These are phyloP conservation scores for Lochmaea capreae DNA, from an alignment of 2,888 invertebrate species.

Conservation along the genomic window DNA sequence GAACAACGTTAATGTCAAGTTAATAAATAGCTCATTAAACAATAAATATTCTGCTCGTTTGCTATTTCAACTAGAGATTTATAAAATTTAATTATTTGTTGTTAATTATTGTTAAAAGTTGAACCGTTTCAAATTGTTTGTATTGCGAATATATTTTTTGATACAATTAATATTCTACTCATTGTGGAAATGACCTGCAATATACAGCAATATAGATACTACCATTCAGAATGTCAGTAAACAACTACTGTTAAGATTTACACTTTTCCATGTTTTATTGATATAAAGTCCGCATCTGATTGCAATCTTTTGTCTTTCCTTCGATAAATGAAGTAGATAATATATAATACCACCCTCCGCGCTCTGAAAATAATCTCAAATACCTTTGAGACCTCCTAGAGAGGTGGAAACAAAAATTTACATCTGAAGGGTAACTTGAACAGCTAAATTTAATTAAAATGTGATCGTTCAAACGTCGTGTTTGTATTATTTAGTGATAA, in stretches of 20 bases:
- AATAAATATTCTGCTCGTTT: neutral
- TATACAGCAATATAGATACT: too few relatives aligned
- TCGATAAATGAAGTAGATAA: neutral
- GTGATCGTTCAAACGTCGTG: too few relatives aligned
- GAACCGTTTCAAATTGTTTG: too few relatives aligned
- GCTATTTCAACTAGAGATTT: neutral
- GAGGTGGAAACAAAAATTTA: neutral
- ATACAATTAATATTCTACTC: too few relatives aligned
- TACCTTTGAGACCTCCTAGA: too few relatives aligned
- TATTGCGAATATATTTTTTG: too few relatives aligned
- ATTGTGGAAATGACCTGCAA: too few relatives aligned
- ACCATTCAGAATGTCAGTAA: too few relatives aligned
- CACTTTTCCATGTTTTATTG: too few relatives aligned
- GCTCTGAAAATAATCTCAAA: neutral
- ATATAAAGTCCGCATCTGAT: too few relatives aligned
- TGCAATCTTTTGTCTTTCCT: neutral
- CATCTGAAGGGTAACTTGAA: neutral
- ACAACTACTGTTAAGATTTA: too few relatives aligned
- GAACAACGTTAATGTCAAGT: neutral
- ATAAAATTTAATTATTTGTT: neutral
- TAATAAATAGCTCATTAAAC: slow-evolving; percentile 1
- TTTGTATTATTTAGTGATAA: too few relatives aligned
- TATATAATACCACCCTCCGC: neutral
- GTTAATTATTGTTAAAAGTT: neutral
- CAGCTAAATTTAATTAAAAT: neutral